Evolutionary conservation across 2,797 vertebrate genomes (phyloP), one percentile per base, ranked within the genome.

Genomic region (Lacerta viridis): DNA sequence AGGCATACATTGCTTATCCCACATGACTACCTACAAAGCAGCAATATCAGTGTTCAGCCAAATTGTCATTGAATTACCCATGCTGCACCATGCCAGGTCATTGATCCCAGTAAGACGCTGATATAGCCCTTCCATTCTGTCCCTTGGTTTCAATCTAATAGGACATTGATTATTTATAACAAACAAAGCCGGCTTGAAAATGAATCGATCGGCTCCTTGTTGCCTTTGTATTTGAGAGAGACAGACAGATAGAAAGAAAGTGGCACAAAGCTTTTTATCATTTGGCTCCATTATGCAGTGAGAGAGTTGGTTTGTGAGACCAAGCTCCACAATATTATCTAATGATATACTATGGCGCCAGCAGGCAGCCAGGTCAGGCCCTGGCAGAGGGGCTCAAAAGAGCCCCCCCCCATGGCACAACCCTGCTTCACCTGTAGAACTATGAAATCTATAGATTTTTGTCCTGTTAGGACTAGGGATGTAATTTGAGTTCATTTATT

Each of bases 161-260:
- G 29, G 3, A 71, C 90, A 87, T 68, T 10, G 81, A 82, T 94
- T 89, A 91, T 92, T 94, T 93, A 76, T 83, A 83, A 0, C 59
- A n/a, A 84, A 80, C 84, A 90, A 72, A 84, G 83, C 33, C 90
- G 80, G 77, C 76, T 91, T 86, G 29, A 89, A 89, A 89, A n/a
- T 66, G 64, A 87, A 88, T 80, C 82, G 84, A 46, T 80, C 41
- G 13, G 7, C 17, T 80, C 59, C 33, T 43, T 80, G 11, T 36
- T 71, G 46, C 50, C 66, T 61, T 1, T 4, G 4, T 79, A 71
- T 69, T 27, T 61, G 66, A 84, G 33, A 46, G 7, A 71, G 68
- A 64, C 27, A 84, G 64, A 83, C 84, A 79, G 64, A 79, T 84
- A 84, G 64, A 83, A 88, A 79, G 64, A 72, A 88, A 84, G 29